Conservation (phyloP, 2,888 invertebrate species). For the Dynastes maya region DNA sequence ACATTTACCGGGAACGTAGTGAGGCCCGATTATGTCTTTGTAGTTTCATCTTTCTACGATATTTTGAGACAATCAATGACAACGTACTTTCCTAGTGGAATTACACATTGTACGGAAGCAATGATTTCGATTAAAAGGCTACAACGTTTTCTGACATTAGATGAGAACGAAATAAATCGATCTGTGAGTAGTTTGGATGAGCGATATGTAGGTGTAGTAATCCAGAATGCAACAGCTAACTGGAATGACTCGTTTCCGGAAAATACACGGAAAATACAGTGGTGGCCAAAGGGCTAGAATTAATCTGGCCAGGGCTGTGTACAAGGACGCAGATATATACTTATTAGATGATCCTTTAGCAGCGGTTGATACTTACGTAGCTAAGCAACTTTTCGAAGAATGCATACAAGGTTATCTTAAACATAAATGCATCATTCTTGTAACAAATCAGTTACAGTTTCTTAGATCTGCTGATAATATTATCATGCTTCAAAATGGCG, state of each 20-base stretch:
- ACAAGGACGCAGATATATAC: constrained; percentile 86
- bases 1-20: constrained; percentile 80
- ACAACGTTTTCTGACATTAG: constrained; percentile 72
- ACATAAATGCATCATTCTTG: constrained; percentile 79
- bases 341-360: constrained; percentile 90
- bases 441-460: constrained; percentile 82
- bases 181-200: background rate
- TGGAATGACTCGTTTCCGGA: constrained; percentile 73
- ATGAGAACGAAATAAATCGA: constrained; percentile 58
- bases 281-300: constrained; percentile 90
- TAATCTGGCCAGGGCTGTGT: constrained; percentile 86
- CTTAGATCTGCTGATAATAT: constrained; percentile 70
- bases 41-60: constrained; percentile 90
- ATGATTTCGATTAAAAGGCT: constrained; percentile 81
- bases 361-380: constrained; percentile 91
- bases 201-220: constrained; percentile 68
- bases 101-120: constrained; percentile 84
- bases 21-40: constrained; percentile 87
- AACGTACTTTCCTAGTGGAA: constrained; percentile 88
- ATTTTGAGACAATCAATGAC: constrained; percentile 89
- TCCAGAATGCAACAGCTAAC: constrained; percentile 77
- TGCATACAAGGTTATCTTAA: constrained; percentile 77
- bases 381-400: constrained; percentile 87
- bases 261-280: constrained; percentile 78
- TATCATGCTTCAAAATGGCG: constrained; percentile 73